Conservation (phyloP, 1,140 invertebrate genomes). For the Euwallacea fornicatus region DNA sequence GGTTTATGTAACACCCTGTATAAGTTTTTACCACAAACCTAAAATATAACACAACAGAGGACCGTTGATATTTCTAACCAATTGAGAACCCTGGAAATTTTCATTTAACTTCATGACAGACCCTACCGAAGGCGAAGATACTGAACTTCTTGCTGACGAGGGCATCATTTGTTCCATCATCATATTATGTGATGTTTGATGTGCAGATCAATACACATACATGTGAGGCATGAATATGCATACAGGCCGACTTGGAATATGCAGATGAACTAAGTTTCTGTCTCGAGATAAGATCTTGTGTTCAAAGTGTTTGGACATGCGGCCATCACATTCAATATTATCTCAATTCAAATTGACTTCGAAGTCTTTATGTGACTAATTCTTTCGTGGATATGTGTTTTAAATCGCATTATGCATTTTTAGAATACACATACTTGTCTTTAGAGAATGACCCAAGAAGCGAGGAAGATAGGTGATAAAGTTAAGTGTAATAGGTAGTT, state of each 20-base stretch:
- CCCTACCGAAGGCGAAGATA: not conserved
- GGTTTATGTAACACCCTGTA: too few species aligned
- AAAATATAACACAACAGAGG: too few species aligned
- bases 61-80: too few species aligned
- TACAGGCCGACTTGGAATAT: conserved; percentile 33
- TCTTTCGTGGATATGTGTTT: not conserved
- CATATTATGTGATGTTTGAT: conserved; percentile 29
- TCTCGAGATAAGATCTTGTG: conserved; percentile 22
- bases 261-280: conserved; percentile 36
- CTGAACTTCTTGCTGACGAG: conserved; percentile 14
- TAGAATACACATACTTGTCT: not conserved
- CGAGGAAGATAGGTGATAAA: conserved; percentile 39
- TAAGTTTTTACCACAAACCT: too few species aligned
- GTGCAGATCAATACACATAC: conserved; percentile 10
- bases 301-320: conserved; percentile 34
- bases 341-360: conserved; percentile 30
- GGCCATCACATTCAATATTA: conserved; percentile 28
- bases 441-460: conserved; percentile 24
- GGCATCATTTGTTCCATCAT: conserved; percentile 14
- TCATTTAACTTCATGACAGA: too few species aligned
- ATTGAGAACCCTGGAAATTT: too few species aligned
- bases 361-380: not conserved
- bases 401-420: not conserved
- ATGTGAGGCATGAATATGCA: conserved; percentile 37
- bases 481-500: conserved; percentile 48